A percentile compares a stretch with the other conserved stretches of the same genome.
phyloP scores from a whole-genome alignment of 1,140 invertebrate species.

The Thaumetopoea pityocampa region DNA sequence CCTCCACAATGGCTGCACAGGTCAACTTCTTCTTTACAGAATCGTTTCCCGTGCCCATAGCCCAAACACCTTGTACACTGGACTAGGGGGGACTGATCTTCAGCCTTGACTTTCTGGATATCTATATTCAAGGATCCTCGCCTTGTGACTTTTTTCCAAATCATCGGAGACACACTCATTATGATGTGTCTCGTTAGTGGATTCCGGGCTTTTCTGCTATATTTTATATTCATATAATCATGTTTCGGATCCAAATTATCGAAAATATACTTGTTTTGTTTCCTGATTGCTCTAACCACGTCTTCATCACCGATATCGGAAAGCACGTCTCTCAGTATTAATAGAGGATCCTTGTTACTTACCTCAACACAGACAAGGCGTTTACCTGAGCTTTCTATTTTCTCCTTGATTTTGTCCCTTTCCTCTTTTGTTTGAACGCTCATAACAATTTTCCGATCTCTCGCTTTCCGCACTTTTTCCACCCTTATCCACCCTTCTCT shows the following conservation, averaged over 20 bases:
- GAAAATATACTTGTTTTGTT: slow-evolving; percentile 5
- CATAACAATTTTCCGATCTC: slow-evolving; percentile 1
- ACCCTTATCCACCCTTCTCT: slow-evolving; percentile 3
- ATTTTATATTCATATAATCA: background rate
- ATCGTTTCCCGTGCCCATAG: slow-evolving; percentile 9
- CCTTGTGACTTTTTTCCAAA: background rate
- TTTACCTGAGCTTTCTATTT: background rate
- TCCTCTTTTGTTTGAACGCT: background rate
- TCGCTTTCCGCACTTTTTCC: no score
- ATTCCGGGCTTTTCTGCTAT: slow-evolving; percentile 5
- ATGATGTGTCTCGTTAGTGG: background rate
- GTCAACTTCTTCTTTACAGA: background rate
- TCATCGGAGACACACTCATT: background rate
- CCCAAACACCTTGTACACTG: slow-evolving; percentile 13
- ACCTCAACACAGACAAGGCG: no score
- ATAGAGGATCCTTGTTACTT: background rate
- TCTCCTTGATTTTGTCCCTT: background rate
- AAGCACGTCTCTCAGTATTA: background rate
- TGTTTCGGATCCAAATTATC: background rate
- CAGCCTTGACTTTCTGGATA: background rate
- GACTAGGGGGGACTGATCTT: slow-evolving; percentile 7
- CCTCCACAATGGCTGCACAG: slow-evolving; percentile 6
- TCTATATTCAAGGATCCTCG: background rate
- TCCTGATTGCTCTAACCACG: background rate
- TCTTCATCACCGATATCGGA: background rate